Evolutionary conservation across 2,888 invertebrate genomes (phyloP).

Genomic region (Drosophila gaucha): DNA sequence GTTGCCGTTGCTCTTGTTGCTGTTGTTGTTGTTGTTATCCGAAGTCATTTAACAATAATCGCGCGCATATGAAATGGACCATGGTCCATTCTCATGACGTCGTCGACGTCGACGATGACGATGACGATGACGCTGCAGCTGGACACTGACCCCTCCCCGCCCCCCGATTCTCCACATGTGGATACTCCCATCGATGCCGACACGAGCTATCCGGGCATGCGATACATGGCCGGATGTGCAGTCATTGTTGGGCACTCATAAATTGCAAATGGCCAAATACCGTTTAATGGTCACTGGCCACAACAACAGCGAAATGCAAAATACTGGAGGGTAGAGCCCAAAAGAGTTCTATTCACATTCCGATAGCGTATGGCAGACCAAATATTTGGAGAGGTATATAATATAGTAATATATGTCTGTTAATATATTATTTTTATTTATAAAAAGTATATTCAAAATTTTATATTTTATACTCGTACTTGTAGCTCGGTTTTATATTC

Average conservation of each 20-base stretch:
- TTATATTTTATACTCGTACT: no score
- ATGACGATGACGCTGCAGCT: constrained; percentile 15
- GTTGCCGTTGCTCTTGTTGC: constrained; percentile 8
- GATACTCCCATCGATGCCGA: constrained; percentile 12
- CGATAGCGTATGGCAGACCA: neutral
- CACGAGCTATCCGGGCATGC: constrained; percentile 14
- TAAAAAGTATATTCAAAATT: no score
- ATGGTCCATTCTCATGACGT: constrained; percentile 32
- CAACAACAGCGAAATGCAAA: constrained; percentile 46
- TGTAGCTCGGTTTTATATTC: no score
- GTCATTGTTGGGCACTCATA: constrained; percentile 73
- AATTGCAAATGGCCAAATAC: constrained; percentile 82
- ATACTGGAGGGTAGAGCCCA: constrained; percentile 1
- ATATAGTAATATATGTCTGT: neutral
- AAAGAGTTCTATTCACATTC: constrained; percentile 26
- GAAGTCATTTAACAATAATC: constrained; percentile 71
- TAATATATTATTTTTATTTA: neutral
- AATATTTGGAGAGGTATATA: neutral
- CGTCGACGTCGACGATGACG: constrained; percentile 4
- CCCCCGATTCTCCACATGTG: neutral
- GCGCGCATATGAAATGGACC: constrained; percentile 63
- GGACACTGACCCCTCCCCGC: neutral
- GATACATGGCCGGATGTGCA: constrained; percentile 57
- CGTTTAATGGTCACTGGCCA: constrained; percentile 77
- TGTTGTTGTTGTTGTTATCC: constrained; percentile 42